A percentile compares a stretch with the other conserved stretches of the same genome.
phyloP scores from a whole-genome alignment of 1,140 invertebrate genomes.

The Alviniconcha marisindica region DNA sequence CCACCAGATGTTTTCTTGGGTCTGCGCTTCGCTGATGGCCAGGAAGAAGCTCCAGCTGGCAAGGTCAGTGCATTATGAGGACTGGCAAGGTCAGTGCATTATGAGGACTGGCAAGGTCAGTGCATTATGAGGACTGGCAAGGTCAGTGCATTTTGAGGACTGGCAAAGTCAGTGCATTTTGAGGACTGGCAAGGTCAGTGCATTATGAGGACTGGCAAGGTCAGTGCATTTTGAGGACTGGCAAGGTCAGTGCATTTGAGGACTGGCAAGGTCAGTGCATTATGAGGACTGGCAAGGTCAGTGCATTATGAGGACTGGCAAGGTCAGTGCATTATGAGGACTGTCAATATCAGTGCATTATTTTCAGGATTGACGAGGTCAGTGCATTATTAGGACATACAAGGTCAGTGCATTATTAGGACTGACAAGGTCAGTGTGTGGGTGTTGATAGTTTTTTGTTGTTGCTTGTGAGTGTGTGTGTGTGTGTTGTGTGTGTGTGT shows the following conservation, averaged over 20 bases:
- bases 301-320: too few relatives aligned
- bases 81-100: neutral
- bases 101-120: too few relatives aligned
- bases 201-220: too few relatives aligned
- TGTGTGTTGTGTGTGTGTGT: neutral
- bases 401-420: neutral
- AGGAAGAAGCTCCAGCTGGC: slow-evolving; percentile 28
- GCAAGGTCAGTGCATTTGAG: neutral
- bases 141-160: too few relatives aligned
- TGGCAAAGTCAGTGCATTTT: too few relatives aligned
- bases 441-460: neutral
- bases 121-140: too few relatives aligned
- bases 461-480: neutral
- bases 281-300: neutral
- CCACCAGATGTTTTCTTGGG: slow-evolving; percentile 73
- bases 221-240: neutral
- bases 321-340: too few relatives aligned
- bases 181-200: too few relatives aligned
- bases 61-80: neutral
- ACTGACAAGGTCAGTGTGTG: neutral
- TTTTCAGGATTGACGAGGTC: too few relatives aligned
- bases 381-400: too few relatives aligned
- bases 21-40: slow-evolving; percentile 62
- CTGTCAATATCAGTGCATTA: too few relatives aligned
- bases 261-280: neutral